A percentile compares a stretch with the other conserved stretches of the same genome.
phyloP scores from a whole-genome alignment of 1,140 invertebrate genomes.

The Drosophila carrolli region DNA sequence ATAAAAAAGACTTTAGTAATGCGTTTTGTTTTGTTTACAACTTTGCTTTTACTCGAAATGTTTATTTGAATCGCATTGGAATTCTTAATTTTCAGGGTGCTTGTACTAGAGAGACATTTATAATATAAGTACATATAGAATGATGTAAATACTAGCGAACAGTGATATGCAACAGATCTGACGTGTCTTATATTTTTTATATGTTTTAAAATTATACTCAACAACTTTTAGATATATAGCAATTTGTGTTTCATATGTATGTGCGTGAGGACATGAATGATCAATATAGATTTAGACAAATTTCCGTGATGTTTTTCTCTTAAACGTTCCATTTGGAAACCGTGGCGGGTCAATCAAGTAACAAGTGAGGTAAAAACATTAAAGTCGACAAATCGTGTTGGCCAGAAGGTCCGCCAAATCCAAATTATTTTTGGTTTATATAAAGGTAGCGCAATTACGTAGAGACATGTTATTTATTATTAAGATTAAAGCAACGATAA shows the following conservation, averaged over 20 bases:
- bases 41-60: slow-evolving; percentile 43
- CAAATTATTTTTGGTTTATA: neutral
- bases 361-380: slow-evolving; percentile 16
- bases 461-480: slow-evolving; percentile 30
- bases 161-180: slow-evolving; percentile 1
- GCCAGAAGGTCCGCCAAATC: neutral
- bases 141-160: slow-evolving; percentile 20
- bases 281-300: slow-evolving; percentile 22
- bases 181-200: slow-evolving; percentile 10
- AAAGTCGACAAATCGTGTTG: neutral
- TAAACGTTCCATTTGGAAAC: neutral
- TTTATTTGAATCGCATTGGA: slow-evolving; percentile 44
- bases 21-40: slow-evolving; percentile 32
- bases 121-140: slow-evolving; percentile 29
- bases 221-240: slow-evolving; percentile 37
- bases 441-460: neutral
- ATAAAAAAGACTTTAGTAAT: slow-evolving; percentile 32
- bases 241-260: neutral
- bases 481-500: slow-evolving; percentile 43
- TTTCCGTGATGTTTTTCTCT: slow-evolving; percentile 25
- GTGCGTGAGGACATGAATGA: slow-evolving; percentile 20
- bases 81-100: slow-evolving; percentile 19
- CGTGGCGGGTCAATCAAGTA: neutral
- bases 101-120: slow-evolving; percentile 24
- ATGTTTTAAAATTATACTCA: slow-evolving; percentile 20